Base-by-base conservation (phyloP, 1,140 invertebrate genomes). In the Aphelenchoides avenae region DNA sequence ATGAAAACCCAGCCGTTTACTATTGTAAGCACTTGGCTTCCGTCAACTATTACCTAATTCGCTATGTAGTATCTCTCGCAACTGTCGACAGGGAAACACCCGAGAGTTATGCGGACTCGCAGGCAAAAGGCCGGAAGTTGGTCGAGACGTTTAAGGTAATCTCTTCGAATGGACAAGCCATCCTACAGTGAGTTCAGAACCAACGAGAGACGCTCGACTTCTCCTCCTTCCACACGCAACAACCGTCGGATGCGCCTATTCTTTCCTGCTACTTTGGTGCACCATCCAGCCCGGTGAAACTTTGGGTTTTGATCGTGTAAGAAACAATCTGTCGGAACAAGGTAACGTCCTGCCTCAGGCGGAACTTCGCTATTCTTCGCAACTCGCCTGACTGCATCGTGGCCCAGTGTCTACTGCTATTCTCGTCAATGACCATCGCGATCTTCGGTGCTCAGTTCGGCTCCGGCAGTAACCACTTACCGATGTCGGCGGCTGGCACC, bases 1-100 rank as follows among this genome's bases (percentile, higher is more conserved):
- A 24, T 4, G 57, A 59, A 34, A 59, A 59, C 52, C 57, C 57
- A 9, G 58, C 57, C 13, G 57, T 59, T 18, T 59, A 63, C 52
- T 59, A 59, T 33, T 40, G 56, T 58, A 62, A 58, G 52, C 47
- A 37, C 7, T 7, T 54, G n/a, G 47, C 57, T 49, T 42, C 0
- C 1, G 27, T 37, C 33, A 37, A 20, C 27, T n/a, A 9, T 18
- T 9, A 20, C 24, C 13, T 20, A 3, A 3, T 11, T 11, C 6
- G 9, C 7, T 18, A 24, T 58, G 26, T 26, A 58, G 56, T 59
- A 13, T 59, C 57, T 3, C 31, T 59, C n/a, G 57, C 57, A 15
- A 54, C 57, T 15, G 44, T 59, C 5, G 57, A 59, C 52, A 40
- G 57, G 30, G 57, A 59, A 29, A 59, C 56, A 7, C 54, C 55